Base-by-base conservation (phyloP, 2,888 invertebrate species). In the Abscondita cerata region DNA sequence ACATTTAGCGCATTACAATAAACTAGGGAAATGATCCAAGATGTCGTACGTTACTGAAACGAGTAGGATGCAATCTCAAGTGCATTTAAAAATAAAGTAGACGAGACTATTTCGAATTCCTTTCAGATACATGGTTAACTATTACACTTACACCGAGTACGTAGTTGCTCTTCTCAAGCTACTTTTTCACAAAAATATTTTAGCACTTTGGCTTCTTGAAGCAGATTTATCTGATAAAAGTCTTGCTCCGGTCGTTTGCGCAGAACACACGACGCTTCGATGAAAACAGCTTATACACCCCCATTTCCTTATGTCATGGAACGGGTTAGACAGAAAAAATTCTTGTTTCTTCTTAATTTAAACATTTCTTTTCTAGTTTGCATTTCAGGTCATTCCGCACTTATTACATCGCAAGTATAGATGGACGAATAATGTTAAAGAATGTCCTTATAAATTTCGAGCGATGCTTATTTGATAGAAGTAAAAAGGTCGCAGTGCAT, bases 281-380 rank as follows among this genome's bases (percentile, higher is more conserved):
- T 84, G 72, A 84, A 86, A 72, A 81, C 82, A 63, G 83, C 84
- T 70, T 86, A 83, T 64, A 79, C 81, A 65, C 81, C 82, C 60
- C 85, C 85, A 0, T 75, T 77, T 68, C 83, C 84, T 19, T 73
- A 75, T 48, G 79, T 81, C 20, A 76, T 81, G 40, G 81, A 81
- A 74, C 82, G 83, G 76, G 85, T 85, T 80, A 64, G 67, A 15
- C 66, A 16, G 33, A 52, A 16, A 44, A 41, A 2, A 1, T 25
- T 2, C 9, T 13, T 18, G 1, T 15, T 9, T 9, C 9, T 44
- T 19, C 16, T 40, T 40, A 31, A 5, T 52, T 33, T 41, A 54
- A 40, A 12, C 33, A 46, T 41, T 11, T 53, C 19, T 56, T 65
- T 74, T 73, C 55, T 44, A 77, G 76, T 64, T 78, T 46, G 65